Evolutionary conservation across 2,797 vertebrate species (phyloP).

Genomic region (Sylvia borin): DNA sequence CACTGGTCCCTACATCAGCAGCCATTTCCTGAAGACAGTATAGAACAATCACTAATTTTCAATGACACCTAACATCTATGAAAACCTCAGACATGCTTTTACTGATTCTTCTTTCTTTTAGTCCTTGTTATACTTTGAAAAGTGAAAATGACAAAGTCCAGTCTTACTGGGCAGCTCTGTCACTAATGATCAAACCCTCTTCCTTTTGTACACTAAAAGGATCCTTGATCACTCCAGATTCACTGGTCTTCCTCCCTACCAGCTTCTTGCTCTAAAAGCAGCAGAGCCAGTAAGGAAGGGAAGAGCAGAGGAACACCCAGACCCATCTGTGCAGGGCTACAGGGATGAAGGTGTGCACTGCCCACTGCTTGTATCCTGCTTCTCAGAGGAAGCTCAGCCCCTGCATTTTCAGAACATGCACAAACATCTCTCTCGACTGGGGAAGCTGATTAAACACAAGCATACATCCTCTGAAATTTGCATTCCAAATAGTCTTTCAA

Average conservation of each 20-base stretch:
- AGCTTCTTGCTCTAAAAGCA: not conserved
- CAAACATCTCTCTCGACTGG: not conserved
- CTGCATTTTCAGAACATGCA: not conserved
- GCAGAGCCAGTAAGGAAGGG: not conserved
- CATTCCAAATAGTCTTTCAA: not conserved
- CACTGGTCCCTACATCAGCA: not conserved
- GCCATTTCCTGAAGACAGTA: not conserved
- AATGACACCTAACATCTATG: not conserved
- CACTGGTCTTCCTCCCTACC: not conserved
- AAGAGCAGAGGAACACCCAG: not conserved
- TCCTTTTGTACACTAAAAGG: not conserved
- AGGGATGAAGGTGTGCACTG: not conserved
- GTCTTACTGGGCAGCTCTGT: not conserved
- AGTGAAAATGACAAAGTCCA: not conserved
- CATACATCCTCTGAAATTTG: not conserved
- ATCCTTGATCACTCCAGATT: not conserved
- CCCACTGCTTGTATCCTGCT: not conserved
- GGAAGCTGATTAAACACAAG: not conserved
- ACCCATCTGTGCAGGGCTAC: not conserved
- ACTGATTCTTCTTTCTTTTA: not conserved
- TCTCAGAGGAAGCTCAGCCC: not conserved
- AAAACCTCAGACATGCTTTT: not conserved
- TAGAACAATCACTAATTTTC: not conserved
- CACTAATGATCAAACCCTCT: not conserved
- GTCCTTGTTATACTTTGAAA: not conserved